A percentile compares a stretch with the other conserved stretches of the same genome.
These are phyloP conservation scores for Seira ritae DNA, from an alignment of 2,888 invertebrate genomes.

Conservation along the genomic window DNA sequence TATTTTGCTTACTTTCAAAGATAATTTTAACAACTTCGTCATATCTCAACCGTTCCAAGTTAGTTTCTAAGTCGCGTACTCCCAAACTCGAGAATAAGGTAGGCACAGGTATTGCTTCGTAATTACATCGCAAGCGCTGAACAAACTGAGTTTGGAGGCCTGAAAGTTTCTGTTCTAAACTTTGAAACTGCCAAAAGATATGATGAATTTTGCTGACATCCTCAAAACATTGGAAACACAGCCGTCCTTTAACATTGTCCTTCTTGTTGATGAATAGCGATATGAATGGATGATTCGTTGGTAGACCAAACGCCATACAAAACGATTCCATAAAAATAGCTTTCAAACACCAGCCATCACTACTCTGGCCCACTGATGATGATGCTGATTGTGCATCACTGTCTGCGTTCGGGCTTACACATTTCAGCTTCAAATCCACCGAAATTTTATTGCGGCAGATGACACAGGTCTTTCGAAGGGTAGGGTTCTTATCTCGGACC, in stretches of 20 bases:
- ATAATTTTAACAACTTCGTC: constrained; percentile 33
- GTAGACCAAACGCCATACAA: constrained; percentile 29
- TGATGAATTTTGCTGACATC: neutral
- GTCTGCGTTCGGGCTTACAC: too few relatives aligned
- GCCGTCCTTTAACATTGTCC: neutral
- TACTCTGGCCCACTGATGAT: too few relatives aligned
- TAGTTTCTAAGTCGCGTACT: neutral
- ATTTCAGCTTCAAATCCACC: neutral
- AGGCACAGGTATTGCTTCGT: constrained; percentile 21
- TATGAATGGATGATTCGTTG: constrained; percentile 12
- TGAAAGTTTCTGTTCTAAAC: neutral
- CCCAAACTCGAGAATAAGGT: constrained; percentile 13
- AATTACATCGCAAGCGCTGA: neutral
- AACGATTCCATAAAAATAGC: constrained; percentile 17
- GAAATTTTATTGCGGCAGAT: constrained; percentile 13
- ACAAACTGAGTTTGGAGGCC: neutral
- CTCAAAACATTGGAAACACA: constrained; percentile 14
- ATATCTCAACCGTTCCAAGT: constrained; percentile 6
- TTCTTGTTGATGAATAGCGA: neutral
- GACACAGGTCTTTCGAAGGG: constrained; percentile 4
- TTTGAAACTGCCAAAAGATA: constrained; percentile 27
- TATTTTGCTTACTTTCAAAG: constrained; percentile 40
- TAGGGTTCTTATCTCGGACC: constrained; percentile 9
- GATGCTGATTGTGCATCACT: too few relatives aligned
- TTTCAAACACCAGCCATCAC: neutral